Conservation (phyloP, 2,113 vertebrate species). For the Alligator mississippiensis region DNA sequence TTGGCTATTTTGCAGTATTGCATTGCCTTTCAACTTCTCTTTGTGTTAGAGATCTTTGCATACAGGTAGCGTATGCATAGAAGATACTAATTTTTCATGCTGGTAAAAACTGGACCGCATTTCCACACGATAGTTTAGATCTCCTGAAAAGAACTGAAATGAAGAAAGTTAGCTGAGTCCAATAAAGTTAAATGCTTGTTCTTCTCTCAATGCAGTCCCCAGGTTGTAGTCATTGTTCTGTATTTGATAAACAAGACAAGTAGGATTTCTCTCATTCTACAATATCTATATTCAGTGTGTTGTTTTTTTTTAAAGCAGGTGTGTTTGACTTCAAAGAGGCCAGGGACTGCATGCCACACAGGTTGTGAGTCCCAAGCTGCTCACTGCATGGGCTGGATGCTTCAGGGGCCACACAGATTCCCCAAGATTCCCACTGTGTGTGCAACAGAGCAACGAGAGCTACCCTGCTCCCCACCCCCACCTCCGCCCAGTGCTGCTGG, state of each 20-base stretch:
- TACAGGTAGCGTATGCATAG: neutral
- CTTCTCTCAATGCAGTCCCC: neutral
- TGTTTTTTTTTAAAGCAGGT: too few relatives aligned
- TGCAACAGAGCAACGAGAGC: too few relatives aligned
- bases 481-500: too few relatives aligned
- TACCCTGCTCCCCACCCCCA: too few relatives aligned
- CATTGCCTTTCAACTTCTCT: neutral
- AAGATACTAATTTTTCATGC: neutral
- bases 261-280: neutral
- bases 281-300: neutral
- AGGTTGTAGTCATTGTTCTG: neutral
- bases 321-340: too few relatives aligned
- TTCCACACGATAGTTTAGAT: neutral
- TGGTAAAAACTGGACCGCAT: neutral
- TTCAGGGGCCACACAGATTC: too few relatives aligned
- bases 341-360: too few relatives aligned
- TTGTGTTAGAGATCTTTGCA: rapidly evolving
- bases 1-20: neutral
- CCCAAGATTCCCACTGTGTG: too few relatives aligned
- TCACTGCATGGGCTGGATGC: too few relatives aligned
- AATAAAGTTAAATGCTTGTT: neutral
- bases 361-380: too few relatives aligned
- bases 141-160: neutral
- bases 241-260: neutral
- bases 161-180: neutral